These are phyloP conservation scores for Misgurnus anguillicaudatus DNA, from an alignment of 2,113 vertebrate genomes.

Conservation along the genomic window DNA sequence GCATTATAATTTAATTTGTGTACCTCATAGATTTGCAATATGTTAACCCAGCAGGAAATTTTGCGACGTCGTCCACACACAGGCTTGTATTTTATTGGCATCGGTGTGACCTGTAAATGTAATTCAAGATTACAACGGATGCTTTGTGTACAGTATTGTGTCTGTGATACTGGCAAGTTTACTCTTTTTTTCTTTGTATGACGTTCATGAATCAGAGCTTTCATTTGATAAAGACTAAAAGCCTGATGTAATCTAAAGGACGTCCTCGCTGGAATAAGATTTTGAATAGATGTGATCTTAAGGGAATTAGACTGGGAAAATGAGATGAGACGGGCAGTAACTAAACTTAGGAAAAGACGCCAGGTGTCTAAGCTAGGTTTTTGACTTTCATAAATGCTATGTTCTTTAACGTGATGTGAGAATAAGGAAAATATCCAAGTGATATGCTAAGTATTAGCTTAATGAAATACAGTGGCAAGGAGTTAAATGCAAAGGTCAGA, in stretches of 20 bases:
- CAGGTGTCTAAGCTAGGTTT: neutral
- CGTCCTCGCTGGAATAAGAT: slow-evolving; percentile 32
- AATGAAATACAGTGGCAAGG: neutral
- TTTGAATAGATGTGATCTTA: slow-evolving; percentile 46
- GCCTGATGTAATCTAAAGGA: slow-evolving; percentile 44
- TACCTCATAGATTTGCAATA: neutral
- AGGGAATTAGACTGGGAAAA: slow-evolving; percentile 39
- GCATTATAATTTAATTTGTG: too few relatives aligned
- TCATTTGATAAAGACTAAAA: slow-evolving; percentile 19
- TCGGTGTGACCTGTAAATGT: slow-evolving; percentile 12
- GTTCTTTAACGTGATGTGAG: neutral
- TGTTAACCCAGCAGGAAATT: neutral
- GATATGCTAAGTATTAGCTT: neutral
- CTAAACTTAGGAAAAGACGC: neutral
- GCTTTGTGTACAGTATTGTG: slow-evolving; percentile 24
- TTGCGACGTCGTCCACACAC: neutral
- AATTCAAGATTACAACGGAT: slow-evolving; percentile 28
- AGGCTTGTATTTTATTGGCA: slow-evolving; percentile 16
- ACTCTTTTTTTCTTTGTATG: slow-evolving; percentile 24
- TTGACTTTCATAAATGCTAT: neutral
- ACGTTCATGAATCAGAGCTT: slow-evolving; percentile 28
- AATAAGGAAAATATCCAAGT: neutral
- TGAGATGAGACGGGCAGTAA: neutral
- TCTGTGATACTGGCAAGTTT: slow-evolving; percentile 20
- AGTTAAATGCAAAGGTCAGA: neutral